Evolutionary conservation across 2,888 invertebrate genomes (phyloP).

Genomic region (Drosophila antonietae): DNA sequence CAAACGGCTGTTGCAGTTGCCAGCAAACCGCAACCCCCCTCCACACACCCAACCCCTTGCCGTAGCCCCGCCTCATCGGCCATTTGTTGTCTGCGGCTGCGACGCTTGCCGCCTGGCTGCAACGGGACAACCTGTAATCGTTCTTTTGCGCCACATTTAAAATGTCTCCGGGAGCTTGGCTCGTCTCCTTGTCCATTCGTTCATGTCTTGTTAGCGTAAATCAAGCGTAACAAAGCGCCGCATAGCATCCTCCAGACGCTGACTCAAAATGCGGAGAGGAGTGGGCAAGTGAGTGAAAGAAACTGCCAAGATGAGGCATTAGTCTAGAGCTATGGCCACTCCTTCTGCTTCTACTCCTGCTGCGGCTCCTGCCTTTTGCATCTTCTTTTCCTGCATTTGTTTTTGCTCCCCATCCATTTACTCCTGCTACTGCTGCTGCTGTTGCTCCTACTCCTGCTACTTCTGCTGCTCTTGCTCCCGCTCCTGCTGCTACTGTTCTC

Average conservation of each 20-base stretch:
- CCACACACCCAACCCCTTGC: neutral
- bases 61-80: neutral
- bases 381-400: slow-evolving; percentile 11
- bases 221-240: slow-evolving; percentile 78
- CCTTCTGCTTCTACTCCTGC: neutral
- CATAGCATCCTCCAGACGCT: slow-evolving; percentile 48
- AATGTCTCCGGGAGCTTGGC: slow-evolving; percentile 72
- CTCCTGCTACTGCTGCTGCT: neutral
- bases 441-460: neutral
- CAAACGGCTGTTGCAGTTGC: slow-evolving; percentile 32
- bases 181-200: slow-evolving; percentile 72
- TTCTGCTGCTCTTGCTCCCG: neutral
- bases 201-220: slow-evolving; percentile 80
- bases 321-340: slow-evolving; percentile 32
- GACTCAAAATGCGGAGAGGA: neutral
- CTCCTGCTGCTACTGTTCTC: neutral
- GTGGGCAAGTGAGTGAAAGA: slow-evolving; percentile 3
- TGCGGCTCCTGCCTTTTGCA: neutral
- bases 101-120: slow-evolving; percentile 62
- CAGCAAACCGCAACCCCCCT: slow-evolving; percentile 16
- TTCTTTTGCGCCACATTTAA: slow-evolving; percentile 78
- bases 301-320: slow-evolving; percentile 56
- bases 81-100: slow-evolving; percentile 60
- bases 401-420: neutral
- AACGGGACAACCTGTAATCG: slow-evolving; percentile 77